Conservation (phyloP, 2,797 vertebrate species). For the Cyclura pinguis region DNA sequence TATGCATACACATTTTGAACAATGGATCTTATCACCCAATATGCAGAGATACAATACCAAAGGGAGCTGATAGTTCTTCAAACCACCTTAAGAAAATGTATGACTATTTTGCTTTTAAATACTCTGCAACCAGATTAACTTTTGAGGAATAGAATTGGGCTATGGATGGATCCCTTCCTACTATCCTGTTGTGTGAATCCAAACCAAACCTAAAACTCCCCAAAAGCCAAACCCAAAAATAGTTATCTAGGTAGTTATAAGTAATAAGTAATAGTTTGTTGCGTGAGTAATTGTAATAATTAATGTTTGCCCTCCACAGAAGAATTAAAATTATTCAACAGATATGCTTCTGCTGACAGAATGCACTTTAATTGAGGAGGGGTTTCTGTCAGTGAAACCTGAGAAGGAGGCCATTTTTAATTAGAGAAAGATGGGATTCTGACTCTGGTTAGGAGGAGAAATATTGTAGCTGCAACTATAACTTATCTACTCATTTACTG, state of each 20-base stretch:
- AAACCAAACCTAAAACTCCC: not conserved
- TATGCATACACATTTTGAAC: conserved; percentile 27
- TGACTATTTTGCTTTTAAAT: conserved; percentile 27
- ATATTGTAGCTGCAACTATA: not conserved
- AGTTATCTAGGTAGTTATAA: too few species aligned
- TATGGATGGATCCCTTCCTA: not conserved
- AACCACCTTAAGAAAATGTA: conserved; percentile 37
- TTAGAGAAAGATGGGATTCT: not conserved
- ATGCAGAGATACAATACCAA: conserved; percentile 36
- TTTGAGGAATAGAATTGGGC: not conserved
- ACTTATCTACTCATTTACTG: not conserved
- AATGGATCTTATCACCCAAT: not conserved
- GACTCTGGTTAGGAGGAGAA: not conserved
- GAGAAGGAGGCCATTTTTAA: not conserved
- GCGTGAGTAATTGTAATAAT: not conserved
- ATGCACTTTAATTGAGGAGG: not conserved
- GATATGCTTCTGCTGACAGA: not conserved
- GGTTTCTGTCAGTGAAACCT: not conserved
- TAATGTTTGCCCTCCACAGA: not conserved
- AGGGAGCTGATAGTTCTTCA: conserved; percentile 28
- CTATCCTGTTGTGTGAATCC: too few species aligned
- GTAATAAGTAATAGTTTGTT: not conserved
- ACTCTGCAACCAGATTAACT: conserved; percentile 5
- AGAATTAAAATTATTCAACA: not conserved
- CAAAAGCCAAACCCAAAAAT: not conserved